These are phyloP conservation scores for Gallinago undulata DNA, from an alignment of 2,113 vertebrate species.

Conservation along the genomic window DNA sequence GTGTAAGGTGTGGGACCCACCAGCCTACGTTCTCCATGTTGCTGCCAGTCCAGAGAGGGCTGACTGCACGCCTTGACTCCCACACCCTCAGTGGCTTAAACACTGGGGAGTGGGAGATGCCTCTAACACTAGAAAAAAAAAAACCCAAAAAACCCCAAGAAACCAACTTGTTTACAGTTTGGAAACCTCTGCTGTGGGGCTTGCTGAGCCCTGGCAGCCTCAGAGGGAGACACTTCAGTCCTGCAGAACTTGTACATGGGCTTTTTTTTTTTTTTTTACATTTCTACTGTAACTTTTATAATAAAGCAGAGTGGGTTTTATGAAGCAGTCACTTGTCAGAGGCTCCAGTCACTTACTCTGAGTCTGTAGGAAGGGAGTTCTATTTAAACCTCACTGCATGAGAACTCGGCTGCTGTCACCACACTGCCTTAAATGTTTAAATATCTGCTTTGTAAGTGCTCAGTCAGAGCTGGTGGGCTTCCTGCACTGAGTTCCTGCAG, in stretches of 20 bases:
- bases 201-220: not conserved
- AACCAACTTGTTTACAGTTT: conserved; percentile 2
- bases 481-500: not conserved
- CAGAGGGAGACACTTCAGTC: not conserved
- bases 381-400: not conserved
- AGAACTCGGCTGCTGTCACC: not conserved
- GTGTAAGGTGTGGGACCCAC: not conserved
- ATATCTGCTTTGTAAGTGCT: not conserved
- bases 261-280: not conserved
- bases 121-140: not conserved
- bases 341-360: not conserved
- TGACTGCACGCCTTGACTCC: not conserved
- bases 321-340: not conserved
- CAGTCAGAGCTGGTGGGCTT: not conserved
- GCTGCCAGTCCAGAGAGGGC: not conserved
- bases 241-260: not conserved
- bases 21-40: rapidly evolving
- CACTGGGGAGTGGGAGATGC: not conserved
- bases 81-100: not conserved
- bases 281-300: conserved; percentile 57
- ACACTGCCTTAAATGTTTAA: not conserved
- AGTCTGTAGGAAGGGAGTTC: not conserved
- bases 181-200: not conserved
- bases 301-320: conserved; percentile 42
- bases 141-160: too few species aligned